These are phyloP conservation scores for Fopius arisanus DNA, from an alignment of 1,140 invertebrate genomes.

Conservation along the genomic window DNA sequence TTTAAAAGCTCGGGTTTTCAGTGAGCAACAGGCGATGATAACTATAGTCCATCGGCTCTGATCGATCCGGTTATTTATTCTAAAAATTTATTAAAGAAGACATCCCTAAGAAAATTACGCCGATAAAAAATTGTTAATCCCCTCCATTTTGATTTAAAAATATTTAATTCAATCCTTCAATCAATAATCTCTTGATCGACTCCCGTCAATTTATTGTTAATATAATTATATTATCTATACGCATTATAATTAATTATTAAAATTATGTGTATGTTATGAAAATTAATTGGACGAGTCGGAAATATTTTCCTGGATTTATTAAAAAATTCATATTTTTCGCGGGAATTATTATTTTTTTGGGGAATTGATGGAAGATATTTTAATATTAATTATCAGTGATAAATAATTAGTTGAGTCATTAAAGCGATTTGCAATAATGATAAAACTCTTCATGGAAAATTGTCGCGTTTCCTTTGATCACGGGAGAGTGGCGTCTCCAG, in stretches of 20 bases:
- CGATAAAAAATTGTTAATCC: neutral
- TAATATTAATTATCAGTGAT: neutral
- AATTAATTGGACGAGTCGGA: neutral
- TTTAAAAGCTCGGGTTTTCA: neutral
- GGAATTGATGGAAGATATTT: neutral
- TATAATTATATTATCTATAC: too few species aligned
- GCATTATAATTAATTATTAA: too few species aligned
- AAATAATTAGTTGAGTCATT: neutral
- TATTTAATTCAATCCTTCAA: neutral
- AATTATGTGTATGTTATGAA: too few species aligned
- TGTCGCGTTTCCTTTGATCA: constrained; percentile 19
- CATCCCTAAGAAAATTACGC: too few species aligned
- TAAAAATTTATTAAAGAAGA: too few species aligned
- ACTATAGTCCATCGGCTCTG: neutral
- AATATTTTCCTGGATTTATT: too few species aligned
- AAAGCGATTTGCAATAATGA: constrained; percentile 3
- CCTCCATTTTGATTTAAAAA: too few species aligned
- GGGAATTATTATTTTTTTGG: too few species aligned
- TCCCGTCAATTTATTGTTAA: too few species aligned
- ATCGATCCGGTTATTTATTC: neutral
- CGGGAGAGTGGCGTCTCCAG: constrained; percentile 7
- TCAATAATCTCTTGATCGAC: too few species aligned
- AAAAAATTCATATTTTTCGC: too few species aligned
- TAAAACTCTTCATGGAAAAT: neutral
- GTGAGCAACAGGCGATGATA: neutral